A percentile compares a stretch with the other conserved stretches of the same genome.
Evolutionary conservation across 1,140 invertebrate genomes (phyloP).

Genomic region (Galleria mellonella): DNA sequence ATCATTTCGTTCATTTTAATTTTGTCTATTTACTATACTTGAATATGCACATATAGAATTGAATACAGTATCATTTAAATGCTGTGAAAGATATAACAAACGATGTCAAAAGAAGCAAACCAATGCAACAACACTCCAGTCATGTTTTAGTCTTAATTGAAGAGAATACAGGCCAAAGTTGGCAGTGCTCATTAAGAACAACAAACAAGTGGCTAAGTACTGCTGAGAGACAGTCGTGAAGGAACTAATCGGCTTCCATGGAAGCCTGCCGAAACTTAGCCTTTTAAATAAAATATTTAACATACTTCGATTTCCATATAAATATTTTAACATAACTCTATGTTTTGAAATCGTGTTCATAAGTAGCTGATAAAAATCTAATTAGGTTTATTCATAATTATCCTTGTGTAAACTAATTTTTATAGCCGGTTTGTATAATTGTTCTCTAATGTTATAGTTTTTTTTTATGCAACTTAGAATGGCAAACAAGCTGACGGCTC

Average conservation of each 20-base stretch:
- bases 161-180: constrained; percentile 58
- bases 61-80: not conserved
- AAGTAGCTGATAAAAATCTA: too few species aligned
- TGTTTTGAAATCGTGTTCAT: too few species aligned
- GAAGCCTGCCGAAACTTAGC: constrained; percentile 28
- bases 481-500: too few species aligned
- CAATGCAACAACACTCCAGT: constrained; percentile 31
- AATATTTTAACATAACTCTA: too few species aligned
- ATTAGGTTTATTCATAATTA: too few species aligned
- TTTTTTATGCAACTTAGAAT: too few species aligned
- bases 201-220: constrained; percentile 69
- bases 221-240: constrained; percentile 25
- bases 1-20: too few species aligned
- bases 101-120: constrained; percentile 14
- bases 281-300: constrained; percentile 25
- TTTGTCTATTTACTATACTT: too few species aligned
- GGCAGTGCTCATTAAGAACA: constrained; percentile 68
- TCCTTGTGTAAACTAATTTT: too few species aligned
- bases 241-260: constrained; percentile 43
- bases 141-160: constrained; percentile 69
- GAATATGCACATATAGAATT: too few species aligned
- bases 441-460: too few species aligned
- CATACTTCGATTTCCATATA: constrained; percentile 7
- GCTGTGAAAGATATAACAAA: not conserved
- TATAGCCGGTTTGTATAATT: too few species aligned